Conservation (phyloP, 2,113 vertebrate genomes). For the Condylura cristata region DNA sequence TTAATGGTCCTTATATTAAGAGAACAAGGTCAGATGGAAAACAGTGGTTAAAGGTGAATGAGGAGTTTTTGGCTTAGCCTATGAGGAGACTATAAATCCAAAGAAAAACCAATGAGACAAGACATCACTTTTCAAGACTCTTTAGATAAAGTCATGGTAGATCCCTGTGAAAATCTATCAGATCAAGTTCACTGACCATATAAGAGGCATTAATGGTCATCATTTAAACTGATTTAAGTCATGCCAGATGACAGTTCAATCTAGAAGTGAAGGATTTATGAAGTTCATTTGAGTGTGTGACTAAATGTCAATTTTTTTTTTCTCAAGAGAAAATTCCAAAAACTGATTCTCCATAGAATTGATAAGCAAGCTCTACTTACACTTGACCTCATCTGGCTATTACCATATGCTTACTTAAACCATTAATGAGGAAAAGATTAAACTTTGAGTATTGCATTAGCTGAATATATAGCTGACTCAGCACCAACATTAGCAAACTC, state of each 20-base stretch:
- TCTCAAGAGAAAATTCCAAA: conserved; percentile 48
- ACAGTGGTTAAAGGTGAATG: not conserved
- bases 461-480: conserved; percentile 32
- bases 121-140: not conserved
- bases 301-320: conserved; percentile 48
- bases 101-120: not conserved
- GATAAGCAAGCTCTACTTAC: not conserved
- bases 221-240: conserved; percentile 60
- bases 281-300: conserved; percentile 53
- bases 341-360: not conserved
- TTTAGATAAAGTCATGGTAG: conserved; percentile 57
- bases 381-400: not conserved
- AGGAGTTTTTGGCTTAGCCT: not conserved
- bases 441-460: conserved; percentile 12
- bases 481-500: conserved; percentile 38
- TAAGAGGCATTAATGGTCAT: conserved; percentile 59
- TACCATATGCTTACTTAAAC: conserved; percentile 3
- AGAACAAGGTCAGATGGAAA: not conserved
- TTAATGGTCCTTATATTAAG: not conserved
- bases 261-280: conserved; percentile 62
- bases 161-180: conserved; percentile 64
- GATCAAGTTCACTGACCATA: conserved; percentile 35
- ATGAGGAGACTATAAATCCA: not conserved
- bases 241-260: conserved; percentile 68
- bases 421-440: conserved; percentile 65